phyloP scores from a whole-genome alignment of 2,113 vertebrate species.

The Salvelinus sp. region DNA sequence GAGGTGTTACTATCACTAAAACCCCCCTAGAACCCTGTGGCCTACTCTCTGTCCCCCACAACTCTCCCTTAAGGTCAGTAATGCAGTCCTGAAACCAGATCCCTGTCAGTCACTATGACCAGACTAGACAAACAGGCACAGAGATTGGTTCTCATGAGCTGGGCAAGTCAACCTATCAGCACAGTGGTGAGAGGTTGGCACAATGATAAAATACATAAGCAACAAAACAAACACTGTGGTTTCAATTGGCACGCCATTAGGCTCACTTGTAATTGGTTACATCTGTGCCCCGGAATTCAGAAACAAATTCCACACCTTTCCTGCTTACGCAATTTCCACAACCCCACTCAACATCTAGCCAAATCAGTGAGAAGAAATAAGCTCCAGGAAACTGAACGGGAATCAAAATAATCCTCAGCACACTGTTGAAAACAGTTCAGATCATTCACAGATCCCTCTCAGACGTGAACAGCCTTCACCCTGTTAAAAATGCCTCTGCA shows the following conservation, averaged over 20 bases:
- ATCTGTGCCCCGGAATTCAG: slow-evolving; percentile 13
- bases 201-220: background rate
- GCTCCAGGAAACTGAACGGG: background rate
- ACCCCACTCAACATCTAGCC: background rate
- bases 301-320: slow-evolving; percentile 12
- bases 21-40: too few relatives aligned
- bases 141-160: too few relatives aligned
- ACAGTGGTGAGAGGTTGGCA: background rate
- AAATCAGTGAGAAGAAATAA: slow-evolving; percentile 4
- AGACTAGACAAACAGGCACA: slow-evolving; percentile 7
- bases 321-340: background rate
- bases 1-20: background rate
- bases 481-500: slow-evolving; percentile 4
- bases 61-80: slow-evolving; percentile 22
- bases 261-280: background rate
- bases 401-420: slow-evolving; percentile 8
- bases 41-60: too few relatives aligned
- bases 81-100: slow-evolving; percentile 33
- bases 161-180: too few relatives aligned
- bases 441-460: too few relatives aligned
- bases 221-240: background rate
- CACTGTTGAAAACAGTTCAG: too few relatives aligned
- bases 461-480: too few relatives aligned
- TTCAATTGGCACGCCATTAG: background rate
- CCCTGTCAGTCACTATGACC: slow-evolving; percentile 18